Evolutionary conservation across 2,797 vertebrate genomes (phyloP).

Genomic region (Anguilla obscura): DNA sequence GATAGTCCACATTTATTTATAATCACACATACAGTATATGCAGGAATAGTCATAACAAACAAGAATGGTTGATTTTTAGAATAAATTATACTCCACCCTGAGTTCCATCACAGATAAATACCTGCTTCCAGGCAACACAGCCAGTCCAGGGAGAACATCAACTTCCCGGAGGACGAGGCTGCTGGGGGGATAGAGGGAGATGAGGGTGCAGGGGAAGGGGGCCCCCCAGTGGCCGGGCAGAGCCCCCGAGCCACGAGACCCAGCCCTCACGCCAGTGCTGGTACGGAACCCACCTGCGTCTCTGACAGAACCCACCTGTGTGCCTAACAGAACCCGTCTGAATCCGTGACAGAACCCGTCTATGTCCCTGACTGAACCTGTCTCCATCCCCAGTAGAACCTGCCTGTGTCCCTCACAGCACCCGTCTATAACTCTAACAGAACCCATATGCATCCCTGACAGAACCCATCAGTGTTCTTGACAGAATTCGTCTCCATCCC

Average conservation of each 20-base stretch:
- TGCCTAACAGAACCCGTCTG: not conserved
- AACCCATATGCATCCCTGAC: not conserved
- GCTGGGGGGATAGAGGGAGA: conserved; percentile 53
- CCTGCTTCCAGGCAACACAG: conserved; percentile 64
- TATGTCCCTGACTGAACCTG: not conserved
- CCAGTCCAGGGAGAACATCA: conserved; percentile 75
- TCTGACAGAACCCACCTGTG: not conserved
- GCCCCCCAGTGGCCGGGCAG: conserved; percentile 44
- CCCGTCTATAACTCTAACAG: not conserved
- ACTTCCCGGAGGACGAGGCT: conserved; percentile 75
- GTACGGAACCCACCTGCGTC: conserved; percentile 39
- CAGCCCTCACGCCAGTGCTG: conserved; percentile 53
- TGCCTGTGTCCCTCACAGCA: not conserved
- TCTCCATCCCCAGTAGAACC: not conserved
- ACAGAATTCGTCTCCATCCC: not conserved
- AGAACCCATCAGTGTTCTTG: not conserved
- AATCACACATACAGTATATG: not conserved
- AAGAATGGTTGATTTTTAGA: not conserved
- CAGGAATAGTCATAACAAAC: not conserved
- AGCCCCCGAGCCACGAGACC: not conserved
- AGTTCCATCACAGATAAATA: not conserved
- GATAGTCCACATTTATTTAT: not conserved
- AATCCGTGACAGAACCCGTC: not conserved
- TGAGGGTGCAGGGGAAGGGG: conserved; percentile 50
- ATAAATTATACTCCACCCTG: not conserved